Percentiles rank a stretch among this genome's conserved stretches.
Conservation (phyloP, 1,140 invertebrate species). For the Aplysia californica region DNA sequence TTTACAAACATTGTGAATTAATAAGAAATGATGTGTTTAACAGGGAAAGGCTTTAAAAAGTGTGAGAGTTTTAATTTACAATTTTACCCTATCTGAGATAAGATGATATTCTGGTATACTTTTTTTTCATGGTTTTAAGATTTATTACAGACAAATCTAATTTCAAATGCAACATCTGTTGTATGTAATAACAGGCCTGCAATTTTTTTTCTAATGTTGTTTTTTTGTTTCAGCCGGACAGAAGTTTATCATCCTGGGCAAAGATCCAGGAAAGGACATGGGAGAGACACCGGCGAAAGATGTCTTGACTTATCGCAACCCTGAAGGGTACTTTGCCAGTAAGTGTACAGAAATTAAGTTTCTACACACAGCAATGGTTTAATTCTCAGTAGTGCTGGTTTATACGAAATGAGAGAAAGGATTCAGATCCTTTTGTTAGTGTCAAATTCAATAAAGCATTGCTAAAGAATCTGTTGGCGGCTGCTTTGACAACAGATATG, state of each 20-base stretch:
- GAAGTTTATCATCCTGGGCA: background rate
- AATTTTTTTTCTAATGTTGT: background rate
- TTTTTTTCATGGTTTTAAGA: background rate
- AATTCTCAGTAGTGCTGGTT: background rate
- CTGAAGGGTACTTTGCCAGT: slow-evolving; percentile 62
- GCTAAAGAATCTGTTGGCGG: too few relatives aligned
- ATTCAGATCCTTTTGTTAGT: background rate
- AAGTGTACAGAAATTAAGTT: slow-evolving; percentile 7
- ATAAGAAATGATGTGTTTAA: background rate
- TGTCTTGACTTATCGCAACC: slow-evolving; percentile 64
- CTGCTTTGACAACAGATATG: too few relatives aligned
- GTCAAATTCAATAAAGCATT: too few relatives aligned
- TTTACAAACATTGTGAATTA: background rate
- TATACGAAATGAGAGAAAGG: background rate
- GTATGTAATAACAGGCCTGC: background rate
- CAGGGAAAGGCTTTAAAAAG: background rate
- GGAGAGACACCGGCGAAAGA: slow-evolving; percentile 69
- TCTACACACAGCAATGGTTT: background rate
- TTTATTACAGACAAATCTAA: background rate
- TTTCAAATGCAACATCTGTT: background rate
- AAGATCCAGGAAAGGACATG: slow-evolving; percentile 32
- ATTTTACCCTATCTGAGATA: background rate
- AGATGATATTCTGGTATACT: background rate
- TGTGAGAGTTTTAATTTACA: background rate
- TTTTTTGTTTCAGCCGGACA: background rate